Evolutionary conservation across 2,888 invertebrate species (phyloP), one percentile per base, ranked within the genome.

Genomic region (Aromia moschata): DNA sequence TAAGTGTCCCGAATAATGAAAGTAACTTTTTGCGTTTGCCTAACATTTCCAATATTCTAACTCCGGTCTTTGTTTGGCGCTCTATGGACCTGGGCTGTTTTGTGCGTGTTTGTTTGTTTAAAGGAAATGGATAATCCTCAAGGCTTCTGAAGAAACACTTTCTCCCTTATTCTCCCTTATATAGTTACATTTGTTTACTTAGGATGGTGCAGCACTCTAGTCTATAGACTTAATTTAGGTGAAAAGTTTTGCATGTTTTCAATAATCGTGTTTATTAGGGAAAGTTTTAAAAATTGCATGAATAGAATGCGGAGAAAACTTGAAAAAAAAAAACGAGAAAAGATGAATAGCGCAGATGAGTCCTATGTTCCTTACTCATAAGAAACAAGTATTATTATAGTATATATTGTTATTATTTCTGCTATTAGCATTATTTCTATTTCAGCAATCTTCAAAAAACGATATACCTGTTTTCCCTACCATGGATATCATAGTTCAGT

Each of bases 51-150:
- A 47, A 47, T 47, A 47, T 16, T 36, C 36, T 36, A 31, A 14
- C 16, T 10, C 17, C 10, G 18, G 16, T 11, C 46, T 33, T 47
- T 38, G 25, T 49, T 18, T 15, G 36, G 9, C 16, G 5, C 36
- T 36, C 36, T 12, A 33, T 36, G 18, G 25, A 14, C 20, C 11
- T 43, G 5, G 31, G 25, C 12, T 38, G 37, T 49, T 31, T 49
- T 25, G 49, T 10, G 25, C 18, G 14, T 43, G 25, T 40, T 40
- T 46, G 33, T 46, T 46, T 49, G 37, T 49, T 37, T 49, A 49
- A 49, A 49, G 49, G 14, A 12, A 20, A 20, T 37, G 14, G 49
- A 18, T 18, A 49, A 49, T 49, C 37, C 20, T 9, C 37, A 12
- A 37, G n/a, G 37, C 12, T 37, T 17, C 25, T 10, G 7, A 17